These are phyloP conservation scores for Tauraco erythrolophus DNA, from an alignment of 2,113 vertebrate genomes.

Conservation along the genomic window DNA sequence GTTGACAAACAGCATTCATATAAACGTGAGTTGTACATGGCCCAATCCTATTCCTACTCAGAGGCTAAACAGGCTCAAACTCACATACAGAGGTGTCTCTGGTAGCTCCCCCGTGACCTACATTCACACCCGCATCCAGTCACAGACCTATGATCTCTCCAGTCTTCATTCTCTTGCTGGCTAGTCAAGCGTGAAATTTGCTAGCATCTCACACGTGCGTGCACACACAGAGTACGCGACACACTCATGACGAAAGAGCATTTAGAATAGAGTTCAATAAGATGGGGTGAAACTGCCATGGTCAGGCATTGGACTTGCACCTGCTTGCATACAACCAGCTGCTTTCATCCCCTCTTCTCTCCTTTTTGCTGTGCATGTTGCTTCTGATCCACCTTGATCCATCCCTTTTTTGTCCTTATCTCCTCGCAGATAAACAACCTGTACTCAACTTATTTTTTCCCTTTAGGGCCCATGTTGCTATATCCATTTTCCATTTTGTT, in stretches of 20 bases:
- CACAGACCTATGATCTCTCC: background rate
- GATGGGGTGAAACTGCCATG: rapidly evolving
- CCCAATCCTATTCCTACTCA: background rate
- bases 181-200: background rate
- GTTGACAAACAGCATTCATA: background rate
- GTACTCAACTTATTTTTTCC: rapidly evolving
- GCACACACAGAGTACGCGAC: rapidly evolving
- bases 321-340: background rate
- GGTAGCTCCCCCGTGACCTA: background rate
- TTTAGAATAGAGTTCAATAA: background rate
- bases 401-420: background rate
- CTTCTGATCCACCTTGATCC: background rate
- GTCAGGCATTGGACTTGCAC: background rate
- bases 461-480: background rate
- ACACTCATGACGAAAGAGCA: background rate
- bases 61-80: background rate
- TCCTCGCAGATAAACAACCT: background rate
- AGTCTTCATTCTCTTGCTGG: background rate
- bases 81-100: background rate
- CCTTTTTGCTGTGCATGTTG: background rate
- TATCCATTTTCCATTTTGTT: background rate
- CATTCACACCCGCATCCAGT: background rate
- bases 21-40: rapidly evolving
- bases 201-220: rapidly evolving
- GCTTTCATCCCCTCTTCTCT: background rate